These are phyloP conservation scores for Muscina levida DNA, from an alignment of 2,888 invertebrate species.

Conservation along the genomic window DNA sequence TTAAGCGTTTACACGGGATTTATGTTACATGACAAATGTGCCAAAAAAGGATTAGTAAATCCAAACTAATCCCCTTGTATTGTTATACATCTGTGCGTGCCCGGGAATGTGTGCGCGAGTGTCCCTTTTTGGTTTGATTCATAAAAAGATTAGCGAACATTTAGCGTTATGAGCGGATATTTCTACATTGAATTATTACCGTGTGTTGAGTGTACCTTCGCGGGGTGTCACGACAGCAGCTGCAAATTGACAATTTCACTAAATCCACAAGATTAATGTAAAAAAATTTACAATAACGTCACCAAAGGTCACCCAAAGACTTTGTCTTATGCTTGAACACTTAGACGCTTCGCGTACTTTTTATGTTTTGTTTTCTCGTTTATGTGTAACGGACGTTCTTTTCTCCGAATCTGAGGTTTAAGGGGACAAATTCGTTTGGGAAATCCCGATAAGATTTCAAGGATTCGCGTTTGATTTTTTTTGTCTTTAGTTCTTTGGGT, in stretches of 20 bases:
- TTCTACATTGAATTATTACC: slow-evolving; percentile 29
- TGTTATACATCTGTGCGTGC: slow-evolving; percentile 2
- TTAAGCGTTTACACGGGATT: slow-evolving; percentile 19
- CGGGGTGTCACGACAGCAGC: slow-evolving; percentile 35
- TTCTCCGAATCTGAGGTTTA: slow-evolving; percentile 25
- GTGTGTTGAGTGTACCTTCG: not conserved
- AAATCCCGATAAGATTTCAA: slow-evolving; percentile 21
- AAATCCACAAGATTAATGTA: slow-evolving; percentile 41
- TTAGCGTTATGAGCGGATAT: slow-evolving; percentile 41
- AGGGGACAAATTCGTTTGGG: slow-evolving; percentile 24
- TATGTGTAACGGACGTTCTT: slow-evolving; percentile 14
- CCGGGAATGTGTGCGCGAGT: not conserved
- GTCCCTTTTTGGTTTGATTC: slow-evolving; percentile 31
- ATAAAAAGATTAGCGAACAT: slow-evolving; percentile 55
- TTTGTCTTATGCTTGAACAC: slow-evolving; percentile 18
- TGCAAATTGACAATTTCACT: slow-evolving; percentile 47
- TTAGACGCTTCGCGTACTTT: not conserved
- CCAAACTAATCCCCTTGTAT: slow-evolving; percentile 25
- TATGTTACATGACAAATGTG: slow-evolving; percentile 49
- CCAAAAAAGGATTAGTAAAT: slow-evolving; percentile 53
- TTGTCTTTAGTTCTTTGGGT: not conserved
- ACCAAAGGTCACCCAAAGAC: slow-evolving; percentile 4
- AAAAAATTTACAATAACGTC: slow-evolving; percentile 1
- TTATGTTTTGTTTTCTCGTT: slow-evolving; percentile 1
- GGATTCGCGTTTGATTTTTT: slow-evolving; percentile 12